Base-by-base conservation (phyloP, 1,140 invertebrate species). In the Nilaparvata lugens region DNA sequence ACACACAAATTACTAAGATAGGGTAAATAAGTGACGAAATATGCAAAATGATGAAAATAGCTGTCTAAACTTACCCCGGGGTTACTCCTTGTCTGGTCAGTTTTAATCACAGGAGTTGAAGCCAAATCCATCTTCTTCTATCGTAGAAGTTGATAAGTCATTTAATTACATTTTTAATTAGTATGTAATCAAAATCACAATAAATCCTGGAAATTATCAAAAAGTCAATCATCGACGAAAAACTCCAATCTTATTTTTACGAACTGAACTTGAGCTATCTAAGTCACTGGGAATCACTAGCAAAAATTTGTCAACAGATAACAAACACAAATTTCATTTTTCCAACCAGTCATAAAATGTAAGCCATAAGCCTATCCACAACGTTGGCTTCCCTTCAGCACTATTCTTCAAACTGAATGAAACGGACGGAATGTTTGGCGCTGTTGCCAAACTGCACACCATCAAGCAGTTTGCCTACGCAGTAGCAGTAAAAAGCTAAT, bases 311-410 rank as follows among this genome's bases (percentile, higher is more conserved):
- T 35, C 13, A 35, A 35, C 7, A 35, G 31, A 35, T 35, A 4
- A 35, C 31, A 35, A 35, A 35, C 31, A 35, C 31, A 35, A 35
- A 6, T 35, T 35, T 7, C 45, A 48, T 48, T 48, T 19, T 48
- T 14, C 14, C 45, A 48, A 48, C 45, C 45, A 48, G 45, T 48
- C 45, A 48, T 35, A 48, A 48, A 48, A 48, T 48, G 45, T 48
- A 48, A 48, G 45, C 45, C 45, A 48, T 48, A 48, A 23, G 45
- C 45, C 45, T 48, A 48, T 23, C 45, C 7, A 48, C 45, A 48
- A 48, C 45, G 45, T 48, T 48, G 45, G 45, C 45, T 48, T 48
- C 45, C 45, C 45, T 48, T 48, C 45, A 19, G 45, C 45, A 48
- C 6, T 48, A 48, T 18, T 48, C 45, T 48, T 48, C 45, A 48